Conservation (phyloP, 1,140 invertebrate genomes). For the Nasonia giraulti region DNA sequence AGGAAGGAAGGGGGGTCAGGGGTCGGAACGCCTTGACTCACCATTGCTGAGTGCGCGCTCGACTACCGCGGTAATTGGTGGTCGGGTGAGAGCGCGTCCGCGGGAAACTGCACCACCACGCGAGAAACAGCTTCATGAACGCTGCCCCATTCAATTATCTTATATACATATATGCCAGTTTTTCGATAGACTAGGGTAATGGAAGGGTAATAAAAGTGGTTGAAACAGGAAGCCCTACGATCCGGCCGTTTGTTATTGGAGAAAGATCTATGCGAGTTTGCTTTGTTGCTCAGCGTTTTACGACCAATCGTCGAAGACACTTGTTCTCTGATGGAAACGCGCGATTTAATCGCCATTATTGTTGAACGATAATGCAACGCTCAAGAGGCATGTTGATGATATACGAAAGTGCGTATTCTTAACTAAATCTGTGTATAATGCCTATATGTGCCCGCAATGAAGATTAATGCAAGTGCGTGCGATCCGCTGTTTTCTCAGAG, state of each 20-base stretch:
- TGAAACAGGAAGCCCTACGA: too few species aligned
- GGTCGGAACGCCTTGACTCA: conserved; percentile 69
- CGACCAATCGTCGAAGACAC: conserved; percentile 34
- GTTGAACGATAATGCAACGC: conserved; percentile 13
- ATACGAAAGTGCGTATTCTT: neutral
- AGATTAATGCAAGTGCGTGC: neutral
- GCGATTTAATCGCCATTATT: conserved; percentile 24
- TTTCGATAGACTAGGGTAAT: neutral
- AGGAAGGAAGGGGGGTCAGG: conserved; percentile 57
- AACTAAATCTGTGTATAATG: neutral
- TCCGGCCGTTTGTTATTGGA: too few species aligned
- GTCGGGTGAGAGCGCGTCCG: conserved; percentile 57
- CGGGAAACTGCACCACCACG: conserved; percentile 57
- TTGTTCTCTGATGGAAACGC: conserved; percentile 31
- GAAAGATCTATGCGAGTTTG: neutral
- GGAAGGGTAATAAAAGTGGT: too few species aligned
- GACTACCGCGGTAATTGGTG: conserved; percentile 62
- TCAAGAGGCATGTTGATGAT: conserved; percentile 7
- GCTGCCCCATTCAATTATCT: conserved; percentile 22
- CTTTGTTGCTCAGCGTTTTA: conserved; percentile 15
- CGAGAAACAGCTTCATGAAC: too few species aligned
- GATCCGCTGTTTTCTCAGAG: conserved; percentile 22
- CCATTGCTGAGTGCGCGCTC: conserved; percentile 48
- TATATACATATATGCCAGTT: neutral
- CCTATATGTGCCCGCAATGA: neutral